These are phyloP conservation scores for Saxidomus purpurata DNA, from an alignment of 1,140 invertebrate genomes.

Conservation along the genomic window DNA sequence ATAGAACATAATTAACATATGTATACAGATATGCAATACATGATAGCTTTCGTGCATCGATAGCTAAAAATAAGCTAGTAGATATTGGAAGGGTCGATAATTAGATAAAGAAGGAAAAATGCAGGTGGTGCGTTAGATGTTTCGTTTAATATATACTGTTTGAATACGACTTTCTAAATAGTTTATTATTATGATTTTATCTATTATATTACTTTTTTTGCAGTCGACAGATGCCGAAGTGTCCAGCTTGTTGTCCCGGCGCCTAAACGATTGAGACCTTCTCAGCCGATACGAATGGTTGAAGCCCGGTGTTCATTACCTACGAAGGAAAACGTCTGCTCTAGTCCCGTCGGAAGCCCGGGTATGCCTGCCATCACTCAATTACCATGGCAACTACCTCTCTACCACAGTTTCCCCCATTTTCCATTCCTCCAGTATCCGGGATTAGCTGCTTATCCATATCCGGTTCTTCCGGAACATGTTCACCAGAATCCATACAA, in stretches of 20 bases:
- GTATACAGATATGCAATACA: too few species aligned
- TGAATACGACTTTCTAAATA: too few species aligned
- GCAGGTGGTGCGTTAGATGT: too few species aligned
- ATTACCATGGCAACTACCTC: slow-evolving; percentile 47
- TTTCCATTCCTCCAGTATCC: slow-evolving; percentile 13
- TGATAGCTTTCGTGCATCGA: too few species aligned
- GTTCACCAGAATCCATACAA: background rate
- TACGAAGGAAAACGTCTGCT: background rate
- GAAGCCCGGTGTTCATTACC: background rate
- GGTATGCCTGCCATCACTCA: background rate
- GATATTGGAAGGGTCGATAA: too few species aligned
- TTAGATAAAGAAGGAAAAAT: too few species aligned
- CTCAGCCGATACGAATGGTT: background rate
- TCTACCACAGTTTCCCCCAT: slow-evolving; percentile 8
- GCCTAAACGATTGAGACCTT: slow-evolving; percentile 38
- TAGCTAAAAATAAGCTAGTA: too few species aligned
- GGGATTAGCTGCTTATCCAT: slow-evolving; percentile 5
- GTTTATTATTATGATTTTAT: too few species aligned
- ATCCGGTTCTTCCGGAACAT: slow-evolving; percentile 21
- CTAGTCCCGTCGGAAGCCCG: background rate
- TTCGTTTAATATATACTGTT: too few species aligned
- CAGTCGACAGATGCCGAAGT: background rate
- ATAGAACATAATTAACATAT: too few species aligned
- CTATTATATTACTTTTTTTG: background rate
- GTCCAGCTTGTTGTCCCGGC: slow-evolving; percentile 45